Evolutionary conservation across 2,797 vertebrate species (phyloP), one percentile per base, ranked within the genome.

Genomic region (Acrossocheilus wenchowensis): DNA sequence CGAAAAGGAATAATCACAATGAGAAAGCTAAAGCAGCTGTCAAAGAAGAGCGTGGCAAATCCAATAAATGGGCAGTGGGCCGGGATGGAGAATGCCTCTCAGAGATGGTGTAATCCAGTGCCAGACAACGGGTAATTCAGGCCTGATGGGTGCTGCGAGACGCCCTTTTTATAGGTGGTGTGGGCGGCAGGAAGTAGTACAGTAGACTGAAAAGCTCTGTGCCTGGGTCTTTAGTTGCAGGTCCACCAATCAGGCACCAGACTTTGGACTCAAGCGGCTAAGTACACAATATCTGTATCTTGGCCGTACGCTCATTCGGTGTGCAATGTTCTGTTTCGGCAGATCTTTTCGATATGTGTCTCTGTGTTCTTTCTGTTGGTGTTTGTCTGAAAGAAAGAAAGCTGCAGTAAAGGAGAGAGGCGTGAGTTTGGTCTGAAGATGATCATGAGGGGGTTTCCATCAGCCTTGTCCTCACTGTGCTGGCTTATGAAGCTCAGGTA

Each of bases 301-400:
- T 79, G 50, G 86, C 82, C 86, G 77, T 83, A 89, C 88, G 86
- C 86, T 88, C 87, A 12, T 82, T 78, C 15, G 2, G n/a, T 50
- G 2, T 36, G 57, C 39, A 48, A 50, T 15, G 72, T 64, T 78
- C 41, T 83, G 43, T 48, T 77, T 69, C 62, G 7, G 87, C 88
- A 91, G 89, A 30, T 93, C 92, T 91, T 90, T 92, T n/a, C 30
- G 89, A 90, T 91, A 87, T 78, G 87, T 88, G 87, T 84, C 88
- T 90, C 89, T 90, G 78, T 87, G 66, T 90, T 89, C 88, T 92
- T 74, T 82, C 50, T 90, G 75, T 91, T 92, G 81, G 78, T 68
- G 79, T 60, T 50, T 60, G 36, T 68, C 69, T 71, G 68, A 86
- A 83, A 86, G 81, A 78, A 90, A 81, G 81, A 89, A 89, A 90